A percentile compares a stretch with the other conserved stretches of the same genome.
phyloP scores from a whole-genome alignment of 2,113 vertebrate species.

The Anguilla rostrata region DNA sequence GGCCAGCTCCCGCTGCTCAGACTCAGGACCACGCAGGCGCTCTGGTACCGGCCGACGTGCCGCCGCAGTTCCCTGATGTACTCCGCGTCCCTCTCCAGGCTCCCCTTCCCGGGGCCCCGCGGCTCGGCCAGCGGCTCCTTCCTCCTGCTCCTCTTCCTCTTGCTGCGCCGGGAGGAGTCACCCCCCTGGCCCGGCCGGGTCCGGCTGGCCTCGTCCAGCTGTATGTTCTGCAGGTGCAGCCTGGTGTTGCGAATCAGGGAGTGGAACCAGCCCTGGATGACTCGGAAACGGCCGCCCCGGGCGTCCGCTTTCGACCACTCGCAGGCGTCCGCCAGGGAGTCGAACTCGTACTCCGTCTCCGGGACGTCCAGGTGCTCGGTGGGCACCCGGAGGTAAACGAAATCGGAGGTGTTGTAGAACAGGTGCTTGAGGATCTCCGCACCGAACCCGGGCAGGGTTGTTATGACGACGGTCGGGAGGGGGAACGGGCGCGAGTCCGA shows the following conservation, averaged over 20 bases:
- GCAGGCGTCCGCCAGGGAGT: constrained; percentile 79
- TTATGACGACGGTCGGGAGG: constrained; percentile 74
- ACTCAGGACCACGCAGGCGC: constrained; percentile 77
- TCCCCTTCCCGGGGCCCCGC: constrained; percentile 62
- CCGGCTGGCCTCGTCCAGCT: constrained; percentile 65
- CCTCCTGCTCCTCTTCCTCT: constrained; percentile 58
- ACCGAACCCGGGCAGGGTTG: constrained; percentile 80
- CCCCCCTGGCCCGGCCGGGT: constrained; percentile 56
- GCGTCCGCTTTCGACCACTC: constrained; percentile 75
- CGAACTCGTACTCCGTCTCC: constrained; percentile 69
- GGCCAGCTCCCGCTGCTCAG: constrained; percentile 83
- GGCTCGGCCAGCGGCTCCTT: constrained; percentile 66
- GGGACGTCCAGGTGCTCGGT: constrained; percentile 75
- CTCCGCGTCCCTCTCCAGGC: constrained; percentile 70
- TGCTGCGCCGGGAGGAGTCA: constrained; percentile 58
- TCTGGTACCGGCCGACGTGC: constrained; percentile 71
- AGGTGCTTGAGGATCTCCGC: constrained; percentile 83
- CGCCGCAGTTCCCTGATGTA: constrained; percentile 75
- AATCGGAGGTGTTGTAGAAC: constrained; percentile 82
- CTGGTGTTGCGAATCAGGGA: constrained; percentile 76
- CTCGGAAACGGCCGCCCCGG: constrained; percentile 63
- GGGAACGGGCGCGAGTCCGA: constrained; percentile 37
- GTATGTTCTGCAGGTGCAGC: constrained; percentile 81
- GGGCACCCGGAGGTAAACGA: constrained; percentile 78
- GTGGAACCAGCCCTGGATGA: constrained; percentile 81